These are phyloP conservation scores for Bruchidius siliquastri DNA, from an alignment of 2,888 invertebrate genomes.

Conservation along the genomic window DNA sequence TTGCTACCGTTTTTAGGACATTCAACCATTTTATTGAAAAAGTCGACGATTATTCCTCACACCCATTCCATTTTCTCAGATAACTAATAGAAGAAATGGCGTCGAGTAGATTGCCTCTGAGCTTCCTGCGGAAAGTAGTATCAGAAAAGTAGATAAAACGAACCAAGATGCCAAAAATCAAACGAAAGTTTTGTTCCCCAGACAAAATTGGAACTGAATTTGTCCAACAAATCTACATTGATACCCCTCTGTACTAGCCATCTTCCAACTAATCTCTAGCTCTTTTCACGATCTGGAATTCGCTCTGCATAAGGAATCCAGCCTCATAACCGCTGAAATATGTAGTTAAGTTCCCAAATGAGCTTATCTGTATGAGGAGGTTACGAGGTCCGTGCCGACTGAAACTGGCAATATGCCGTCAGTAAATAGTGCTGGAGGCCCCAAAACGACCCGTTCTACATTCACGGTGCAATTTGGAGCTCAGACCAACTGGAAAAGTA, in stretches of 20 bases:
- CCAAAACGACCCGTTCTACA: background rate
- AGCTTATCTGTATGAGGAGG: background rate
- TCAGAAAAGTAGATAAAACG: no score
- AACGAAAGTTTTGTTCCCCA: no score
- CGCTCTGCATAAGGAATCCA: background rate
- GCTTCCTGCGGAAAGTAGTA: no score
- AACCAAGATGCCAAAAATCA: no score
- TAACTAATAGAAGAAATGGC: no score
- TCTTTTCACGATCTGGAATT: background rate
- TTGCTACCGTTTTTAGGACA: no score
- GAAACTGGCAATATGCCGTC: background rate
- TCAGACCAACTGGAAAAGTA: background rate
- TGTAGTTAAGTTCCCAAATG: background rate
- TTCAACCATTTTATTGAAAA: no score
- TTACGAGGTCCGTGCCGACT: background rate
- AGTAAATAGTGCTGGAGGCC: background rate
- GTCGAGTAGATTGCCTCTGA: no score
- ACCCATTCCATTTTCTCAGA: no score
- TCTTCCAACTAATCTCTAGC: background rate
- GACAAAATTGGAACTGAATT: no score
- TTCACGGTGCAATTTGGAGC: background rate
- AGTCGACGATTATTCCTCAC: no score
- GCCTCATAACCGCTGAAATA: background rate
- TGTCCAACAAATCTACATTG: background rate
- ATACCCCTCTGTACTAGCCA: background rate